Conservation (phyloP, 2,113 vertebrate genomes). For the Rhinopomastus cyanomelas region DNA sequence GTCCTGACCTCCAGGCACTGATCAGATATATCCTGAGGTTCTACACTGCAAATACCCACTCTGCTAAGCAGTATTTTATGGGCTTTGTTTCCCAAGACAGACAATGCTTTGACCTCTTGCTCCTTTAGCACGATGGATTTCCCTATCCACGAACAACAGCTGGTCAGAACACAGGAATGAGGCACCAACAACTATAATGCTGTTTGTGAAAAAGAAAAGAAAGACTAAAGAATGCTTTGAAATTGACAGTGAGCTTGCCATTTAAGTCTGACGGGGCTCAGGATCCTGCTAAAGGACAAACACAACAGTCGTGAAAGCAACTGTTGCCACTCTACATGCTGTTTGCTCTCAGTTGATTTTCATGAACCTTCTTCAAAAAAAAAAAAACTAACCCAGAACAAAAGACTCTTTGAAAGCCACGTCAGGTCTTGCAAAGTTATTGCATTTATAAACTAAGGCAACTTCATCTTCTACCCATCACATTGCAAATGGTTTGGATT, state of each 20-base stretch:
- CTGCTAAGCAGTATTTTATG: neutral
- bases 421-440: constrained; percentile 15
- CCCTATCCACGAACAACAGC: constrained; percentile 26
- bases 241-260: constrained; percentile 46
- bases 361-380: neutral
- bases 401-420: constrained; percentile 27
- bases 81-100: constrained; percentile 6
- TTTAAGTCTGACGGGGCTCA: constrained; percentile 22
- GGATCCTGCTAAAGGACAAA: neutral
- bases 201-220: constrained; percentile 8
- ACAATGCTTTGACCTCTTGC: constrained; percentile 19
- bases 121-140: constrained; percentile 2
- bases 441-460: neutral
- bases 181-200: neutral
- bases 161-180: neutral
- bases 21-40: neutral
- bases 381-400: neutral
- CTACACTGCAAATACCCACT: neutral
- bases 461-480: constrained; percentile 12
- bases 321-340: constrained; percentile 12
- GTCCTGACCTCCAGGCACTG: neutral
- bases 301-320: constrained; percentile 22
- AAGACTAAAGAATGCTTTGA: constrained; percentile 40
- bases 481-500: neutral
- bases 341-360: constrained; percentile 26